Evolutionary conservation across 2,888 invertebrate species (phyloP).

Genomic region (Eurois occulta): DNA sequence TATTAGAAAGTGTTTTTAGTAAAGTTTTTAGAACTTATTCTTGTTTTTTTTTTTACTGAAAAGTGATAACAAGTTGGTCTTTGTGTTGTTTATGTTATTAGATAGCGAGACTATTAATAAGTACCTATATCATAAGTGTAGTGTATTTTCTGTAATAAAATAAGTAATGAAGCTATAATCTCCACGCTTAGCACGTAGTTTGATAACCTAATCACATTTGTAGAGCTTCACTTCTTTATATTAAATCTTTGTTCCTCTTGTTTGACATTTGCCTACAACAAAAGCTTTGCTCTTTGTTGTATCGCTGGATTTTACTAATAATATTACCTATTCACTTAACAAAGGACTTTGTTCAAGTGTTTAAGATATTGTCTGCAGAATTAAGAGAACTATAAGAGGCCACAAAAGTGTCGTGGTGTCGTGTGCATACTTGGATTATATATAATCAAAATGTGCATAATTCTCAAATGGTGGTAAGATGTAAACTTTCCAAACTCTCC

Average conservation of each 20-base stretch:
- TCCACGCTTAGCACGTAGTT: neutral
- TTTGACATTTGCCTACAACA: neutral
- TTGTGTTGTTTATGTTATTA: constrained; percentile 41
- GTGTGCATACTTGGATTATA: too few relatives aligned
- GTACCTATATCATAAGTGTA: too few relatives aligned
- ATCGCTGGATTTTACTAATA: neutral
- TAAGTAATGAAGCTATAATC: constrained; percentile 10
- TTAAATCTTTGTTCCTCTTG: neutral
- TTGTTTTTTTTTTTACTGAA: constrained; percentile 40
- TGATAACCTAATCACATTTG: constrained; percentile 5
- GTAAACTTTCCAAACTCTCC: neutral
- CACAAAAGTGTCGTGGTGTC: neutral
- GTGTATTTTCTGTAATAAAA: neutral
- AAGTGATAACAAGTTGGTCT: constrained; percentile 37
- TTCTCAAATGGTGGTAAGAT: neutral
- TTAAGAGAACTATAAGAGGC: neutral
- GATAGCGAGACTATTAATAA: constrained; percentile 27
- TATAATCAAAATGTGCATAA: too few relatives aligned
- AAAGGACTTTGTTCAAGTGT: neutral
- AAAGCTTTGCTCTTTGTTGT: too few relatives aligned
- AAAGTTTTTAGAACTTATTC: constrained; percentile 15
- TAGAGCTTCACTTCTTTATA: neutral
- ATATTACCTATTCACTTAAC: too few relatives aligned
- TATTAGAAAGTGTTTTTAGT: constrained; percentile 61
- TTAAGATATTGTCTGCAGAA: neutral